A percentile compares a stretch with the other conserved stretches of the same genome.
Evolutionary conservation across 2,888 invertebrate species (phyloP).

Genomic region (Mermis nigrescens): DNA sequence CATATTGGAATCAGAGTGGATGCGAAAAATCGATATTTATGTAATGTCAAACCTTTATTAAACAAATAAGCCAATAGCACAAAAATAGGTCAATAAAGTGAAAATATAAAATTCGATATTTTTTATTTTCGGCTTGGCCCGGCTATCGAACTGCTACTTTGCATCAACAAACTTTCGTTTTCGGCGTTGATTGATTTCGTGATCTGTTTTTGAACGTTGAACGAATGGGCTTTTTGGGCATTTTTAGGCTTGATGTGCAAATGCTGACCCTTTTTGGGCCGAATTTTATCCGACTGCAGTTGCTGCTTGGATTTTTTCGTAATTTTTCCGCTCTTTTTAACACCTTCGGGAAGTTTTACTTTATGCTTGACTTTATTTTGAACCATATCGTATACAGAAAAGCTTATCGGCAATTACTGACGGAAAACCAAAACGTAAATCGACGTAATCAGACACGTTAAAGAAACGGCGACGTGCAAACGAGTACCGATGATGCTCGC

Average conservation of each 20-base stretch:
- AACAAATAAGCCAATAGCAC: too few species aligned
- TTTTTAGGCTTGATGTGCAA: not conserved
- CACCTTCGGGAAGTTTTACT: not conserved
- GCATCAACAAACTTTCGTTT: not conserved
- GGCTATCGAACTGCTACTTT: not conserved
- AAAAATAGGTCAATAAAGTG: too few species aligned
- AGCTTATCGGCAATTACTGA: too few species aligned
- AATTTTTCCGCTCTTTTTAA: not conserved
- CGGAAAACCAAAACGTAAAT: too few species aligned
- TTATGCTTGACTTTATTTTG: not conserved
- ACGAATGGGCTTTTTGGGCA: not conserved
- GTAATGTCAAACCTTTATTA: too few species aligned
- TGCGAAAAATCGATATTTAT: not conserved
- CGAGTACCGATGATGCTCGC: too few species aligned
- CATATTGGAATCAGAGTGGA: not conserved
- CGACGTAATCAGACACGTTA: too few species aligned
- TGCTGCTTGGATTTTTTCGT: not conserved
- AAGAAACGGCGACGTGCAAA: too few species aligned
- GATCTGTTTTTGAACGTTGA: not conserved
- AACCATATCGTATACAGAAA: too few species aligned
- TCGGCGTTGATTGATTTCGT: not conserved
- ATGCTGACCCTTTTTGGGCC: not conserved
- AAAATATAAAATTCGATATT: too few species aligned
- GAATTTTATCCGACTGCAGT: not conserved
- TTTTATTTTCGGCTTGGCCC: too few species aligned